These are phyloP conservation scores for Nothura maculosa DNA, from an alignment of 2,797 vertebrate genomes.

Conservation along the genomic window DNA sequence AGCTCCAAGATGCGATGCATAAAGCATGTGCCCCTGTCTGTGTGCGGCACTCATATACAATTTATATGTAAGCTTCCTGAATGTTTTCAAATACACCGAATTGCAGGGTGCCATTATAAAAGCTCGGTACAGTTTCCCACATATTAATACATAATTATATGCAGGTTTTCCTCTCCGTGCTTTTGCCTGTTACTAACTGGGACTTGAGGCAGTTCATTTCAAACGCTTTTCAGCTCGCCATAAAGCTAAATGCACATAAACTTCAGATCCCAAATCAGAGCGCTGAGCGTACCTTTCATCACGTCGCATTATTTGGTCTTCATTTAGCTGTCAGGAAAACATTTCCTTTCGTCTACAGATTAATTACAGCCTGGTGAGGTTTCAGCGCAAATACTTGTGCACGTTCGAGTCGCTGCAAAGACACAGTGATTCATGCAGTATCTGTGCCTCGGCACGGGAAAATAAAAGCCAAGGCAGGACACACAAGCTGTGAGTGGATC, in stretches of 20 bases:
- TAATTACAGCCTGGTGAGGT: conserved; percentile 70
- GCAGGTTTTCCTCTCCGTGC: not conserved
- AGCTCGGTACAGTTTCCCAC: not conserved
- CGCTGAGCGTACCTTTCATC: conserved; percentile 63
- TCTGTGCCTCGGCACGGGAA: conserved; percentile 58
- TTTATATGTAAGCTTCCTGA: not conserved
- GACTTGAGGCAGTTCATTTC: conserved; percentile 19
- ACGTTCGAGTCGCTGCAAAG: conserved; percentile 55
- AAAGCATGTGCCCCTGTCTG: not conserved
- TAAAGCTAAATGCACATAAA: conserved; percentile 32
- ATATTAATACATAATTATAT: not conserved
- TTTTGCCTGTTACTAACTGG: conserved; percentile 5
- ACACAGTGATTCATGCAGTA: conserved; percentile 60
- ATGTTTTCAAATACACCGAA: not conserved
- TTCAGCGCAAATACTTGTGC: conserved; percentile 59
- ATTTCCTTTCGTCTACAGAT: conserved; percentile 74
- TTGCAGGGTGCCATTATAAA: not conserved
- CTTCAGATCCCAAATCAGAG: conserved; percentile 22
- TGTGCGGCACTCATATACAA: not conserved
- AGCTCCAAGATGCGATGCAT: not conserved
- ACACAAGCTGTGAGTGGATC: conserved; percentile 57
- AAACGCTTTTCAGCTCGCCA: conserved; percentile 15
- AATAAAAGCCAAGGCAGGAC: conserved; percentile 56
- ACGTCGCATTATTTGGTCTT: conserved; percentile 64
- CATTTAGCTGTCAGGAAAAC: conserved; percentile 74